Evolutionary conservation across 2,888 invertebrate genomes (phyloP), one percentile per base, ranked within the genome.

Genomic region (Eilema caniola): DNA sequence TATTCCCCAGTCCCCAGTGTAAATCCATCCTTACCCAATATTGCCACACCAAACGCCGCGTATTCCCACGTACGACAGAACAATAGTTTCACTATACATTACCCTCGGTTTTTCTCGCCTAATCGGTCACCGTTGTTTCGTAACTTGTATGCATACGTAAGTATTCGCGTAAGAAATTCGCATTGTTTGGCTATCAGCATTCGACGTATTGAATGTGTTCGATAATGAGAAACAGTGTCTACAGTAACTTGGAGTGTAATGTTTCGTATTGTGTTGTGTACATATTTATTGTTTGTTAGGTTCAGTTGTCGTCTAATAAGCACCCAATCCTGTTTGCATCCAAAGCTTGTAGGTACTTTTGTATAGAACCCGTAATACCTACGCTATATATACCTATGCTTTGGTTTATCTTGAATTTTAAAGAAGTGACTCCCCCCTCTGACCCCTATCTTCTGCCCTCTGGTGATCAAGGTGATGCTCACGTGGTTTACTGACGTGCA

Each of bases 121-220:
- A 93, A 93, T 93, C 90, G 90, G 87, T 88, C 88, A 87, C 84
- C 74, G 78, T 74, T 61, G 85, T 94, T 90, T 93, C 91, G 93
- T 93, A 94, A 94, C 88, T 84, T 85, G 90, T 90, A 92, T 83
- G 75, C 75, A 77, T 72, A 71, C 76, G 70, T 79, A 83, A 77
- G 76, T 64, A 77, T 77, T 71, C 79, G 70, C 75, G 80, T 81
- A 83, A 83, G 85, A 84, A 86, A 83, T 68, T 41, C 72, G 81
- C 83, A 90, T 91, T 90, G 92, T 90, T 90, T 77, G 71, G 77
- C 71, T 59, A 71, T 71, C 71, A 74, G 70, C 69, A 68, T 80
- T 83, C 76, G 68, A 73, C 75, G 72, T 74, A 71, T 70, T 63
- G 67, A 66, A 72, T 75, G 33, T 37, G 24, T 66, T 66, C 33